Conservation (phyloP, 2,113 vertebrate species). For the Urocolius indicus region DNA sequence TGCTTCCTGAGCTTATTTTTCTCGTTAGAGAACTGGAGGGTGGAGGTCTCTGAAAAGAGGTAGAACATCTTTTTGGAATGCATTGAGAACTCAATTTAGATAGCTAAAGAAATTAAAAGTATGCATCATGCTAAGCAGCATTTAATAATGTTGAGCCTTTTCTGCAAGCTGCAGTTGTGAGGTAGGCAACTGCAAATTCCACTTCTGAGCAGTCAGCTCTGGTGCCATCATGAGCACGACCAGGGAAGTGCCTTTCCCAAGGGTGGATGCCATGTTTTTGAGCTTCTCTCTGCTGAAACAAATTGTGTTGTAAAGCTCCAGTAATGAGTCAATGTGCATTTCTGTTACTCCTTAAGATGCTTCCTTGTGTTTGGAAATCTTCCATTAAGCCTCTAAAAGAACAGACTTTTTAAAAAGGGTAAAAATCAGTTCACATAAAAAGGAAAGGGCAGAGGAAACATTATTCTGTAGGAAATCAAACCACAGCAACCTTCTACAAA, state of each 20-base stretch:
- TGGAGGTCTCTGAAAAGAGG: background rate
- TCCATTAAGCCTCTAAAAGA: background rate
- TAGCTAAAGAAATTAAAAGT: background rate
- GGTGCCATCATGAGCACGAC: constrained; percentile 18
- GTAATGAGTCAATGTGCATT: background rate
- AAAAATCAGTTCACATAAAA: background rate
- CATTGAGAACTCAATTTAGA: background rate
- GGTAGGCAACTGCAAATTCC: background rate
- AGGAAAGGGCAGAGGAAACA: background rate
- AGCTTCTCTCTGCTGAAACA: background rate
- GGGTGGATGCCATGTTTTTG: background rate
- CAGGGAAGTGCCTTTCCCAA: background rate
- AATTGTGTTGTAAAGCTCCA: background rate
- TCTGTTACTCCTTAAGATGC: background rate
- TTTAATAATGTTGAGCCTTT: background rate
- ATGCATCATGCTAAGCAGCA: fast-evolving
- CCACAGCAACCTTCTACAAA: background rate
- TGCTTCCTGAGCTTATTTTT: background rate
- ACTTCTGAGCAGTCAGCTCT: background rate
- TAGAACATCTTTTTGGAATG: background rate
- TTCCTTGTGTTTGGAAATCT: constrained; percentile 3
- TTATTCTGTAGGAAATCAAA: background rate
- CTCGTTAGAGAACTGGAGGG: background rate
- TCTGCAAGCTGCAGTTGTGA: background rate
- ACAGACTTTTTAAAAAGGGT: background rate